A percentile compares a stretch with the other conserved stretches of the same genome.
Conservation (phyloP, 1,140 invertebrate genomes). For the Calephelis nemesis region DNA sequence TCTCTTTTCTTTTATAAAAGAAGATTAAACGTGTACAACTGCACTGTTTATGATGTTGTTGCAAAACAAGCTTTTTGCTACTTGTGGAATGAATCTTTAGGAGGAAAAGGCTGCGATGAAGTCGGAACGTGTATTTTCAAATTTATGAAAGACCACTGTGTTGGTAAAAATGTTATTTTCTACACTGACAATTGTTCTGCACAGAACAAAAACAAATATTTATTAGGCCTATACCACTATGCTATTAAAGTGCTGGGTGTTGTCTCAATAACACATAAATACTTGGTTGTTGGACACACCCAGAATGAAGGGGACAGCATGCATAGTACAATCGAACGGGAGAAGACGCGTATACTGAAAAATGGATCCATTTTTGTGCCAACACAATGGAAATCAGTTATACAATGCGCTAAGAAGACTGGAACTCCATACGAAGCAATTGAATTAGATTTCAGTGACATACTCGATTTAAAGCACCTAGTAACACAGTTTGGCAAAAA, state of each 20-base stretch:
- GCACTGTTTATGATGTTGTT: not conserved
- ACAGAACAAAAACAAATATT: too few relatives aligned
- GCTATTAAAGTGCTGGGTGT: not conserved
- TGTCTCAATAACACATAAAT: not conserved
- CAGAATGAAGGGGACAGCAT: not conserved
- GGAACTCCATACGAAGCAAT: not conserved
- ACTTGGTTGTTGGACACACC: not conserved
- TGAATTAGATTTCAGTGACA: not conserved
- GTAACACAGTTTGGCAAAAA: not conserved
- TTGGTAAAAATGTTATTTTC: too few relatives aligned
- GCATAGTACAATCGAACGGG: not conserved
- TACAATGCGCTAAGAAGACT: not conserved
- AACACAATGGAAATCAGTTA: not conserved
- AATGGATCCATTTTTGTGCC: not conserved
- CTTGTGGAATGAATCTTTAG: not conserved
- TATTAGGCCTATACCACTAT: too few relatives aligned
- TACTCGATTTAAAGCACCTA: not conserved
- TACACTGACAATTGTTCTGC: too few relatives aligned
- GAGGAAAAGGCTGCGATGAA: too few relatives aligned
- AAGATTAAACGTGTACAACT: conserved; percentile 3
- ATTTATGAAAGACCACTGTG: too few relatives aligned
- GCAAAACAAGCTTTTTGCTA: not conserved
- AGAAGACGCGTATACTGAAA: not conserved
- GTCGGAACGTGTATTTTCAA: too few relatives aligned
- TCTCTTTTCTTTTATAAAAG: not conserved